Evolutionary conservation across 2,888 invertebrate species (phyloP).

Genomic region (Pyrocoelia pectoralis): DNA sequence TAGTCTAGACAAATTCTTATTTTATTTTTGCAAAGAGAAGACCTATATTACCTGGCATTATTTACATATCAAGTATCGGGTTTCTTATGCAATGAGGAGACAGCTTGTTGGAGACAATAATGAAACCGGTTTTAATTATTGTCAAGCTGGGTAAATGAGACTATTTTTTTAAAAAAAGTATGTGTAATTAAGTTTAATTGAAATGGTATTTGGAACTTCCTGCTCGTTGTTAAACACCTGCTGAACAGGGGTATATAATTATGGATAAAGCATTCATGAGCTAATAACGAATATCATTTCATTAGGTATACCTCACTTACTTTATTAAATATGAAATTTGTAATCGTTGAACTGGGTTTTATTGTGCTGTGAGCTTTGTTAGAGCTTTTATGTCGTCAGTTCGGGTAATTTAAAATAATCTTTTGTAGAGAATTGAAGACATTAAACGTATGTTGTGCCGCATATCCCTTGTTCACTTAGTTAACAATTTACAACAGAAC

Average conservation of each 20-base stretch:
- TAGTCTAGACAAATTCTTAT: conserved; percentile 34
- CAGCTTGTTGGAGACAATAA: conserved; percentile 34
- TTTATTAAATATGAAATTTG: not conserved
- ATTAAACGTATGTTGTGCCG: not conserved
- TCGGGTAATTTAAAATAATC: not conserved
- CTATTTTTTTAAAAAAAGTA: conserved; percentile 26
- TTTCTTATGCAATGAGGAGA: conserved; percentile 31
- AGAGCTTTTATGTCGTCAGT: not conserved
- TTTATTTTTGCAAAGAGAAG: conserved; percentile 34
- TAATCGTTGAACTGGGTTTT: not conserved
- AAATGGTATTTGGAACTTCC: conserved; percentile 25
- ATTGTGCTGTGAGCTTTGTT: not conserved
- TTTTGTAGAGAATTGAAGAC: not conserved
- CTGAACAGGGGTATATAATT: not conserved
- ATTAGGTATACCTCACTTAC: not conserved
- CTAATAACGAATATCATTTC: conserved; percentile 7
- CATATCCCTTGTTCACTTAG: not conserved
- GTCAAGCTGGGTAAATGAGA: conserved; percentile 6
- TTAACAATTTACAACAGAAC: too few relatives aligned
- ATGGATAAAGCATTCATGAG: not conserved
- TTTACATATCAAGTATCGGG: conserved; percentile 35
- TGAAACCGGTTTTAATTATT: conserved; percentile 36
- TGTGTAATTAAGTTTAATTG: conserved; percentile 28
- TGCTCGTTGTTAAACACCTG: conserved; percentile 21
- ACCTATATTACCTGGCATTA: conserved; percentile 36